Evolutionary conservation across 2,113 vertebrate genomes (phyloP).

Genomic region (Panurus biarmicus): DNA sequence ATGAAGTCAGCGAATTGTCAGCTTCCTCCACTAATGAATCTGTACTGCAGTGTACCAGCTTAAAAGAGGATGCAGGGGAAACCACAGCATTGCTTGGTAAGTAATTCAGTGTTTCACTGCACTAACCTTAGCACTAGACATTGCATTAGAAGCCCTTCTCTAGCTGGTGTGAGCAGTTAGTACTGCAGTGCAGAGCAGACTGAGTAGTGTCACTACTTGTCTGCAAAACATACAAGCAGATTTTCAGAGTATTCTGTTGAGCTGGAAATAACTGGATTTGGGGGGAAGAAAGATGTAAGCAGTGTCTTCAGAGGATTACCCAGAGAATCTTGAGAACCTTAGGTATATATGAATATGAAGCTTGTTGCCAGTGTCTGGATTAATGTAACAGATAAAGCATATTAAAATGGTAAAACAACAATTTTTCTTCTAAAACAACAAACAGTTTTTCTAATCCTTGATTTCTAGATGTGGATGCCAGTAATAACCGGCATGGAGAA

Average conservation of each 20-base stretch:
- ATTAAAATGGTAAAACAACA: background rate
- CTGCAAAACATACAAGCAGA: background rate
- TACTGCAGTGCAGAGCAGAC: too few species aligned
- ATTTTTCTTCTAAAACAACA: background rate
- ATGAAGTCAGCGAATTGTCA: conserved; percentile 44
- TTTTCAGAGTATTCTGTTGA: background rate
- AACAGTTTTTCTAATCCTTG: too few species aligned
- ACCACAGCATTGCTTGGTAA: conserved; percentile 71
- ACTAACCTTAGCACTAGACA: background rate
- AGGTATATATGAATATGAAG: background rate
- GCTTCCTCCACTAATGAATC: conserved; percentile 54
- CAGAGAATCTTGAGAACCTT: background rate
- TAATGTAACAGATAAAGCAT: background rate
- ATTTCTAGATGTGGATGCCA: conserved; percentile 55
- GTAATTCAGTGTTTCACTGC: background rate
- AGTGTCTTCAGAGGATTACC: background rate
- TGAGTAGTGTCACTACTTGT: background rate
- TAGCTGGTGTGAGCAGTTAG: background rate
- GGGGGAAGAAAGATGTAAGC: background rate
- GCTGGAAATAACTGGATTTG: background rate
- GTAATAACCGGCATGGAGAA: conserved; percentile 52
- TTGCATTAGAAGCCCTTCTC: background rate
- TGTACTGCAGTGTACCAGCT: conserved; percentile 24
- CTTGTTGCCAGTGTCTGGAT: background rate
- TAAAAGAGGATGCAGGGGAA: conserved; percentile 69